These are phyloP conservation scores for Malurus melanocephalus DNA, from an alignment of 2,113 vertebrate genomes.

Conservation along the genomic window DNA sequence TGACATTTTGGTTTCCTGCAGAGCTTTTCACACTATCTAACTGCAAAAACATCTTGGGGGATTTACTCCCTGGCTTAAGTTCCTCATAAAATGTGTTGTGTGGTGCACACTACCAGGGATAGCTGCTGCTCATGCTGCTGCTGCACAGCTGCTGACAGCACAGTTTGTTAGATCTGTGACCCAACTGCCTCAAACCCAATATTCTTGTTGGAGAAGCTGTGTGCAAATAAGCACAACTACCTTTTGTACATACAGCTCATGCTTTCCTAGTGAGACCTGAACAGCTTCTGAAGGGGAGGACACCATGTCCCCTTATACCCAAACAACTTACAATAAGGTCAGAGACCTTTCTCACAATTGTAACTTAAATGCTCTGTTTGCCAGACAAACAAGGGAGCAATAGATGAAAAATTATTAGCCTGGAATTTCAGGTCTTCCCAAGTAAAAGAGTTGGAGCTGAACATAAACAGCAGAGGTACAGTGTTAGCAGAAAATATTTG, in stretches of 20 bases:
- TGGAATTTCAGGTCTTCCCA: not conserved
- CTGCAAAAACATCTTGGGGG: not conserved
- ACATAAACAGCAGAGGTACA: not conserved
- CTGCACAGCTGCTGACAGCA: not conserved
- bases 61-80: not conserved
- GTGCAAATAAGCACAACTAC: not conserved
- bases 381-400: not conserved
- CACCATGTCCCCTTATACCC: not conserved
- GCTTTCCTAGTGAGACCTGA: not conserved
- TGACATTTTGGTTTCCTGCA: not conserved
- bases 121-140: not conserved
- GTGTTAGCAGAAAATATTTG: not conserved
- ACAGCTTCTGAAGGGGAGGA: not conserved
- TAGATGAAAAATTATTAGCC: not conserved
- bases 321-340: not conserved
- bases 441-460: not conserved
- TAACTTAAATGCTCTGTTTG: not conserved
- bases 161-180: not conserved
- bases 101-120: not conserved
- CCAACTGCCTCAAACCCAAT: not conserved
- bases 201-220: not conserved
- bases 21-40: not conserved
- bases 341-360: not conserved
- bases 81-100: not conserved
- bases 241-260: fast-evolving